Evolutionary conservation across 2,113 vertebrate genomes (phyloP).

Genomic region (Mastomys coucha): DNA sequence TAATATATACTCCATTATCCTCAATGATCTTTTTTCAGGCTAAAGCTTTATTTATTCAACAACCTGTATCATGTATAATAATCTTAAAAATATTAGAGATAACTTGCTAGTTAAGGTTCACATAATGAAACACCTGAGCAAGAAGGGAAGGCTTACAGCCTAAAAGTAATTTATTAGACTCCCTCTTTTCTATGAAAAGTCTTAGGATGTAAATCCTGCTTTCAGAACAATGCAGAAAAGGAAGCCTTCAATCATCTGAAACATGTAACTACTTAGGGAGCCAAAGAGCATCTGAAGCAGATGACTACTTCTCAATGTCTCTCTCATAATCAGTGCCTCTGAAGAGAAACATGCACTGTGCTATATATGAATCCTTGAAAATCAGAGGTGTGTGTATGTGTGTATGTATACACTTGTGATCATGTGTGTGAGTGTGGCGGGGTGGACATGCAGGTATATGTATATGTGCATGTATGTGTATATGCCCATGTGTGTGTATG

Average conservation of each 20-base stretch:
- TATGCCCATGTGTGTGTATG: neutral
- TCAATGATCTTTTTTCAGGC: neutral
- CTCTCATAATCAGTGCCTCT: slow-evolving; percentile 69
- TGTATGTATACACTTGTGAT: too few species aligned
- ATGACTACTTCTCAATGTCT: slow-evolving; percentile 69
- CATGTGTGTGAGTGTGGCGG: neutral
- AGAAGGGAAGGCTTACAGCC: slow-evolving; percentile 21
- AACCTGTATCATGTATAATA: neutral
- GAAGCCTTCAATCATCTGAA: slow-evolving; percentile 72
- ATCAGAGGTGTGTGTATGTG: neutral
- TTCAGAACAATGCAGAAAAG: slow-evolving; percentile 55
- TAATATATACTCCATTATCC: slow-evolving; percentile 58
- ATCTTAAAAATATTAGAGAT: neutral
- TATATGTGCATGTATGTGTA: neutral
- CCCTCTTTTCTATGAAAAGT: slow-evolving; percentile 66
- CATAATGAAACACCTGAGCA: neutral
- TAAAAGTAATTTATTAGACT: slow-evolving; percentile 64
- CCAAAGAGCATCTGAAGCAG: slow-evolving; percentile 67
- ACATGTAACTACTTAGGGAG: slow-evolving; percentile 66
- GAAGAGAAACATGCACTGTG: slow-evolving; percentile 72
- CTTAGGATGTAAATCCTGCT: slow-evolving; percentile 66
- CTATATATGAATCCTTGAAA: slow-evolving; percentile 62
- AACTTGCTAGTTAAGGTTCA: slow-evolving; percentile 10
- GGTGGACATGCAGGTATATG: neutral
- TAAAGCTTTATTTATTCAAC: slow-evolving; percentile 49